Percentiles rank a stretch among this genome's conserved stretches.
phyloP scores from a whole-genome alignment of 2,797 vertebrate genomes.

The Sarcophilus harrisii region DNA sequence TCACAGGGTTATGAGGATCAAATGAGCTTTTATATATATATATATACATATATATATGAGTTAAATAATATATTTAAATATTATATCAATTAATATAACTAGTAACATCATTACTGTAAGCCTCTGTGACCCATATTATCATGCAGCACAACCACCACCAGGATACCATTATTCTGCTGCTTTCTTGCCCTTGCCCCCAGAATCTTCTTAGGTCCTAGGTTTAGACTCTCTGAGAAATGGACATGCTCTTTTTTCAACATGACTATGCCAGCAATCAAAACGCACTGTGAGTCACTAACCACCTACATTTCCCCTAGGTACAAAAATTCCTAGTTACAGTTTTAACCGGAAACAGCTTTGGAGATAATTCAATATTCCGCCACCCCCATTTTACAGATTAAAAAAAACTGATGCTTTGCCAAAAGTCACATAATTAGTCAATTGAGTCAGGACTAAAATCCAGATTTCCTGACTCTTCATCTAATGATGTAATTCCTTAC shows the following conservation, averaged over 20 bases:
- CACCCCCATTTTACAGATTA: slow-evolving; percentile 42
- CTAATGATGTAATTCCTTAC: background rate
- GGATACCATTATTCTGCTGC: background rate
- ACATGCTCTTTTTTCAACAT: background rate
- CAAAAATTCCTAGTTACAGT: background rate
- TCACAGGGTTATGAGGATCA: background rate
- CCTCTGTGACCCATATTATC: background rate
- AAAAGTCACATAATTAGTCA: background rate
- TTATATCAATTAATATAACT: background rate
- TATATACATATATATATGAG: too few relatives aligned
- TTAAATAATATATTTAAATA: background rate
- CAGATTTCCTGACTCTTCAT: background rate
- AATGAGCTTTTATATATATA: background rate
- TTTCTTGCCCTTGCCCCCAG: background rate
- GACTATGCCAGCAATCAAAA: background rate
- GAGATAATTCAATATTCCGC: slow-evolving; percentile 35
- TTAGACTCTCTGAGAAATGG: background rate
- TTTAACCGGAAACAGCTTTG: slow-evolving; percentile 22
- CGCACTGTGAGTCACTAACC: background rate
- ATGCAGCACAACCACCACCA: background rate
- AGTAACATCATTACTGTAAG: background rate
- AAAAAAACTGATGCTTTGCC: slow-evolving; percentile 17
- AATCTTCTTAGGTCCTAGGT: background rate
- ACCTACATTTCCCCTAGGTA: background rate
- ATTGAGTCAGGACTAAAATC: background rate